phyloP scores from a whole-genome alignment of 30 jellyfish, hydroid and myxozoan species.

The Turritopsis dohrnii region DNA sequence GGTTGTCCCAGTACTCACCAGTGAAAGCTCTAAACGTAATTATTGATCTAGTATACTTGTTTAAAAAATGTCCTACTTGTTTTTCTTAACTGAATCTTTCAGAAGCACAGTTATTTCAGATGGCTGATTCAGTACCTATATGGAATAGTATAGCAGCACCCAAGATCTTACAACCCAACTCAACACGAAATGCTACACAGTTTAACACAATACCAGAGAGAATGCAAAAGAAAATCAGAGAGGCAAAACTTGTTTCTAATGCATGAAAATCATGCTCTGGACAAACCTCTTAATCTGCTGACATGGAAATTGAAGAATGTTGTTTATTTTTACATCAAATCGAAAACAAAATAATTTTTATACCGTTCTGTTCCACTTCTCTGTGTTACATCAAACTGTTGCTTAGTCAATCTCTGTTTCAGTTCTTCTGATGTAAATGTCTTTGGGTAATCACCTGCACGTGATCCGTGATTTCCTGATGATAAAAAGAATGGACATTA shows the following conservation, averaged over 20 bases:
- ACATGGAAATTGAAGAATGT: too few relatives aligned
- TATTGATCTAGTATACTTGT: too few relatives aligned
- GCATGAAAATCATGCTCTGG: not conserved
- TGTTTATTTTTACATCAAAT: not conserved
- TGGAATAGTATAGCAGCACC: too few relatives aligned
- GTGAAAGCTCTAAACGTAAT: slow-evolving; percentile 58
- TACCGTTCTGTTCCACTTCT: slow-evolving; percentile 91
- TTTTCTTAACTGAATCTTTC: not conserved
- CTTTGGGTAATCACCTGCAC: slow-evolving; percentile 32
- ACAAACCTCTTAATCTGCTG: too few relatives aligned
- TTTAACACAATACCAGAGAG: too few relatives aligned
- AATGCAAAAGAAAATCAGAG: too few relatives aligned
- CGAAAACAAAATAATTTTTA: not conserved
- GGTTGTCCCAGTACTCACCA: slow-evolving; percentile 81
- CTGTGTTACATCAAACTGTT: slow-evolving; percentile 88
- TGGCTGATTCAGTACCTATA: too few relatives aligned
- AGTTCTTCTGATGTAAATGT: slow-evolving; percentile 59
- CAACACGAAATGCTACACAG: too few relatives aligned
- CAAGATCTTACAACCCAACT: too few relatives aligned
- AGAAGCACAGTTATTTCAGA: not conserved
- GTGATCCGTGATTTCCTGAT: not conserved
- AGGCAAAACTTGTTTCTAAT: not conserved
- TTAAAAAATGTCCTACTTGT: not conserved
- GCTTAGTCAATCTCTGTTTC: slow-evolving; percentile 57
- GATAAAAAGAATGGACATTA: too few relatives aligned